Conservation (phyloP, 1,140 invertebrate genomes). For the Sinonovacula constricta region DNA sequence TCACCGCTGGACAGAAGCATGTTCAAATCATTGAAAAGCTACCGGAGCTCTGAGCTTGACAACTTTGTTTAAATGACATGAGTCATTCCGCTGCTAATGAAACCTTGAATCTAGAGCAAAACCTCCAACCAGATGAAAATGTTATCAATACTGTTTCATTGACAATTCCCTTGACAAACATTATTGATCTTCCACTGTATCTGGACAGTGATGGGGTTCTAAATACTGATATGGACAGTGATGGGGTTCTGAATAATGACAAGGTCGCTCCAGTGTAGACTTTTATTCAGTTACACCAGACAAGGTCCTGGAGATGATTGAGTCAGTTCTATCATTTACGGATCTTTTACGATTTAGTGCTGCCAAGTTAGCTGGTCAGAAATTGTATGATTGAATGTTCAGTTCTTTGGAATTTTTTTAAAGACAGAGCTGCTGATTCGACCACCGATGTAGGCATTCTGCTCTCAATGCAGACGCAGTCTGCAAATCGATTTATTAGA, state of each 20-base stretch:
- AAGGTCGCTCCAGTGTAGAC: neutral
- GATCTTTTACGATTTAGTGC: neutral
- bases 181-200: neutral
- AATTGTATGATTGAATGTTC: neutral
- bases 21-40: slow-evolving; percentile 12
- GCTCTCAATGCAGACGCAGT: neutral
- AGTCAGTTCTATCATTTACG: neutral
- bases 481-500: neutral
- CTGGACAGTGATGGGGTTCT: neutral
- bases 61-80: too few relatives aligned
- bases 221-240: neutral
- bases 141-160: too few relatives aligned
- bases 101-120: too few relatives aligned
- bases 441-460: neutral
- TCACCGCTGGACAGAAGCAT: slow-evolving; percentile 17
- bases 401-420: neutral
- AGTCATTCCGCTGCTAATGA: too few relatives aligned
- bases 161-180: too few relatives aligned
- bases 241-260: neutral
- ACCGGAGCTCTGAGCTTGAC: too few relatives aligned
- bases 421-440: neutral
- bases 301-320: too few relatives aligned
- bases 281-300: too few relatives aligned
- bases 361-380: neutral
- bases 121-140: too few relatives aligned